phyloP scores from a whole-genome alignment of 2,797 vertebrate species.

The Fratercula arctica region DNA sequence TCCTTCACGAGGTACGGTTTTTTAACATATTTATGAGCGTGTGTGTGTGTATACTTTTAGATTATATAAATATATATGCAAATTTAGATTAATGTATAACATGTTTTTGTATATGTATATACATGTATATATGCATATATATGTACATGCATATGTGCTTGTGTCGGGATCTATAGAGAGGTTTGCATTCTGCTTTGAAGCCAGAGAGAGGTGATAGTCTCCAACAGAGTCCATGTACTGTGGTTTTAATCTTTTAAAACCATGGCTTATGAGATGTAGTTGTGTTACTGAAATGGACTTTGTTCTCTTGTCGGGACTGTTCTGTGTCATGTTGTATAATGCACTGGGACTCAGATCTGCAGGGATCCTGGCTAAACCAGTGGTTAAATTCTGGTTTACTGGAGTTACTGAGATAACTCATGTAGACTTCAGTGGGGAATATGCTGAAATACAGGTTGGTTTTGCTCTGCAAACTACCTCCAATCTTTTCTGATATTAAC shows the following conservation, averaged over 20 bases:
- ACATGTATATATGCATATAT: rapidly evolving
- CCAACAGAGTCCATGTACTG: neutral
- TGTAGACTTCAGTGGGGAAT: neutral
- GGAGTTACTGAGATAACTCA: neutral
- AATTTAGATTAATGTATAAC: neutral
- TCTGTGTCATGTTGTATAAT: neutral
- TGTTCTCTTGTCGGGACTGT: neutral
- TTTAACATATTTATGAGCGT: neutral
- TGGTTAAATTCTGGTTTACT: neutral
- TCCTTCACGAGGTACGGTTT: neutral
- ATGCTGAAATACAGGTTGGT: neutral
- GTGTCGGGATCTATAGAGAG: neutral
- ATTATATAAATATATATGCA: neutral
- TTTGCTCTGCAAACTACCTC: neutral
- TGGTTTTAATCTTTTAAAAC: neutral
- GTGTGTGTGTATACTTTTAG: neutral
- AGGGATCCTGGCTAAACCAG: neutral
- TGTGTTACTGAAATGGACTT: neutral
- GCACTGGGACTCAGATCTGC: neutral
- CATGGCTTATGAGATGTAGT: neutral
- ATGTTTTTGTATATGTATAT: neutral
- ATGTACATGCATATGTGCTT: rapidly evolving
- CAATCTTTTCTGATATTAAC: neutral
- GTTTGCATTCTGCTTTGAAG: neutral
- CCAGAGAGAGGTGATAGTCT: neutral